A percentile compares a stretch with the other conserved stretches of the same genome.
These are phyloP conservation scores for Propithecus perrieri DNA, from an alignment of 2,797 vertebrate species.

Conservation along the genomic window DNA sequence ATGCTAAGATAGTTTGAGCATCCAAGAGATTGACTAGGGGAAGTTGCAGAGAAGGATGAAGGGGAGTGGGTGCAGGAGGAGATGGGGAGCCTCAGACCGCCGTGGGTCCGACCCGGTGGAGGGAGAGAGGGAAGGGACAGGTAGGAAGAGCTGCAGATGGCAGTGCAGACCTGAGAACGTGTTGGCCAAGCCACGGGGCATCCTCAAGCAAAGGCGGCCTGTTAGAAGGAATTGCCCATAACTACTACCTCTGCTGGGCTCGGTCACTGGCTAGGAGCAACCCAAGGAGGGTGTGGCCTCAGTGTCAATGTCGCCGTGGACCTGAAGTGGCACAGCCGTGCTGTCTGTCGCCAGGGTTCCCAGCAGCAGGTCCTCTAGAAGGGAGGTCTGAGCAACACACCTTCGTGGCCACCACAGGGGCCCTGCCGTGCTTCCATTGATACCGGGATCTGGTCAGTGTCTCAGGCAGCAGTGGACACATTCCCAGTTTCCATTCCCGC, in stretches of 20 bases:
- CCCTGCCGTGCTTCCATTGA: not conserved
- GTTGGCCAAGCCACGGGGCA: not conserved
- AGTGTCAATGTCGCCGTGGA: fast-evolving
- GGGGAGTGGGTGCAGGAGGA: not conserved
- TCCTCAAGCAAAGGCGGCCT: not conserved
- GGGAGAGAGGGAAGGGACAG: too few species aligned
- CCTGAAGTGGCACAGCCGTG: not conserved
- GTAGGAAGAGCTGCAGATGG: not conserved
- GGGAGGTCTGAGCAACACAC: not conserved
- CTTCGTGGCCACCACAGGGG: not conserved
- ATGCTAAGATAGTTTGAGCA: not conserved
- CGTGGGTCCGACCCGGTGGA: not conserved
- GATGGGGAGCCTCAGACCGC: not conserved
- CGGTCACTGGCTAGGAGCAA: not conserved
- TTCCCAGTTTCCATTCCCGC: not conserved
- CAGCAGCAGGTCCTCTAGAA: not conserved
- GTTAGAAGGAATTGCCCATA: not conserved
- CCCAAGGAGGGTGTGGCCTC: not conserved
- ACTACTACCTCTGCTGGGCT: not conserved
- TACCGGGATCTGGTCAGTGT: not conserved
- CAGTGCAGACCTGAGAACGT: not conserved
- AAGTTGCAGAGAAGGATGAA: not conserved
- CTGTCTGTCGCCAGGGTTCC: not conserved
- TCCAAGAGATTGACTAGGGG: not conserved
- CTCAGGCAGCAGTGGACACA: not conserved